Base-by-base conservation (phyloP, 2,113 vertebrate genomes). In the Coracopsis vasa region DNA sequence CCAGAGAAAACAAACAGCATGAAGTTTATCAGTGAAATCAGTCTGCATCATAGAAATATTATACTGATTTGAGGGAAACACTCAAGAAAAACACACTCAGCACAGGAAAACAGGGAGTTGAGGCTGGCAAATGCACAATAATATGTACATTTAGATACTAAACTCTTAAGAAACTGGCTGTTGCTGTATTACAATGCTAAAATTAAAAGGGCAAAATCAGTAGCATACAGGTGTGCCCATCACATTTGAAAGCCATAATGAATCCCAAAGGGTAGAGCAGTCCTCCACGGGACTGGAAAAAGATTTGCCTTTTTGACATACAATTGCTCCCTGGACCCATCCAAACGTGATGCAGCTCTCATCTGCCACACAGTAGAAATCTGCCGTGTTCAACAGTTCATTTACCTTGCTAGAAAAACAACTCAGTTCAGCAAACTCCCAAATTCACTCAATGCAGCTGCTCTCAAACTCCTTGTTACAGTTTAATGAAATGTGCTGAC, bases 381-480 rank as follows among this genome's bases (percentile, higher is more conserved):
- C 58, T 85, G 66, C 48, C 11, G 0, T 23, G 71, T 62, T 86
- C 81, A 88, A 95, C 71, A 93, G 74, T 73, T 95, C 81, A 90
- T 80, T 94, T 91, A 77, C 87, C 64, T 90, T 88, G 72, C 79
- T 78, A 83, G 93, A 75, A 94, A 96, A 96, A 94, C 90, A 96
- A 90, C 74, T 86, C 62, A 90, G 12, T 88, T 90, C 87, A 83
- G 85, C 85, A 95, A 94, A 93, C 89, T 95, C 90, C 67, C 78
- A 70, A 93, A 93, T 82, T 88, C 81, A 94, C 93, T 77, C 11
- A 4, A 17, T 16, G 47, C 78, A 88, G 70, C 74, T 88, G 91
- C 90, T 93, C 74, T 95, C 81, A 91, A 96, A 10, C 54, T 70
- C 62, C 85, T 92, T 62, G 88, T 56, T 80, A 82, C 74, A 80